These are phyloP conservation scores for Pocota personata DNA, from an alignment of 2,888 invertebrate species.

Conservation along the genomic window DNA sequence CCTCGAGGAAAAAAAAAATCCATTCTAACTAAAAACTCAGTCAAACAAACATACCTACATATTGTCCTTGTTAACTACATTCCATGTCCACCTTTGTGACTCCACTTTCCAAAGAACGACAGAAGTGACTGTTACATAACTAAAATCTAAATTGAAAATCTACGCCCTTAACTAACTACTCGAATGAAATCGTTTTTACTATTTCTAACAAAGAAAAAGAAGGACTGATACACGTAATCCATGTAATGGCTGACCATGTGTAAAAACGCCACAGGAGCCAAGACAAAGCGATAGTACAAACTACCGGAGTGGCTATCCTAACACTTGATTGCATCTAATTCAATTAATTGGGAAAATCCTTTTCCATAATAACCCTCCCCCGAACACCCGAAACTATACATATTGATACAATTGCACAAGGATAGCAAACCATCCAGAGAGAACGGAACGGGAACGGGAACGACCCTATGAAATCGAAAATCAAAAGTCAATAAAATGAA, in stretches of 20 bases:
- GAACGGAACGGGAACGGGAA: background rate
- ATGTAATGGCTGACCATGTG: slow-evolving; percentile 15
- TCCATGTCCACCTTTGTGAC: background rate
- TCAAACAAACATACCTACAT: too few species aligned
- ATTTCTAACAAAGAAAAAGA: background rate
- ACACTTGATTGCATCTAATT: slow-evolving; percentile 61
- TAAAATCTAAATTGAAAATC: slow-evolving; percentile 35
- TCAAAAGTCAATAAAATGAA: slow-evolving; percentile 71
- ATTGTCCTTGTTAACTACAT: background rate
- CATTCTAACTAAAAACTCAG: too few species aligned
- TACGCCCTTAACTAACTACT: background rate
- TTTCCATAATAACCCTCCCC: slow-evolving; percentile 13
- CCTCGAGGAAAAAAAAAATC: too few species aligned
- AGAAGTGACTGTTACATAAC: background rate
- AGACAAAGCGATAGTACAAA: too few species aligned
- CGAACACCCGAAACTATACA: background rate
- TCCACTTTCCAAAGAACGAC: background rate
- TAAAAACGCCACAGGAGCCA: background rate
- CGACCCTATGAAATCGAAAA: slow-evolving; percentile 62
- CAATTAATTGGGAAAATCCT: slow-evolving; percentile 62
- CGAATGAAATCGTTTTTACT: background rate
- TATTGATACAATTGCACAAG: background rate
- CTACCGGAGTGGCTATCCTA: background rate
- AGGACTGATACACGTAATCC: slow-evolving; percentile 6
- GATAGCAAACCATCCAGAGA: background rate